Conservation (phyloP, 2,797 vertebrate species). For the Gambusia yucatana region DNA sequence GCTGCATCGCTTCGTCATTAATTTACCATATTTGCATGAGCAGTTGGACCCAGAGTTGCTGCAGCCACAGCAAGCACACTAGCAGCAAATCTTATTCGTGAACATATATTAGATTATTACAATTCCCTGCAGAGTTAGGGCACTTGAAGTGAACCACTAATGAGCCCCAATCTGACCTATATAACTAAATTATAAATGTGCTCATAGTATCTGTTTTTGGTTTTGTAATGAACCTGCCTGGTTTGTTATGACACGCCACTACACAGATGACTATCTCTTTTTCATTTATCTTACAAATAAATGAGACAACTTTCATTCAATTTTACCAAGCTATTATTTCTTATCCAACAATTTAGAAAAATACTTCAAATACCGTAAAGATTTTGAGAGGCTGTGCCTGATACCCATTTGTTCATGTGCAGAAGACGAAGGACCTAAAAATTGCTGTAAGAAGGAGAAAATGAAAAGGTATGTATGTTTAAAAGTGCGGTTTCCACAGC, state of each 20-base stretch:
- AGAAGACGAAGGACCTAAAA: conserved; percentile 15
- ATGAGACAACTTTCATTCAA: conserved; percentile 21
- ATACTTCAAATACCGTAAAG: background rate
- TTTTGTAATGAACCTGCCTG: conserved; percentile 49
- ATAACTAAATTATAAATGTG: conserved; percentile 61
- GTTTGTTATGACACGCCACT: conserved; percentile 31
- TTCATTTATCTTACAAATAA: conserved; percentile 43
- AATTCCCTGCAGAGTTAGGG: conserved; percentile 55
- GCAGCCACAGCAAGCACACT: conserved; percentile 31
- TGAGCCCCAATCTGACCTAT: conserved; percentile 70
- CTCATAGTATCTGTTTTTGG: conserved; percentile 38
- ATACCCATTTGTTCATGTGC: conserved; percentile 29
- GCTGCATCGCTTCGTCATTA: conserved; percentile 67
- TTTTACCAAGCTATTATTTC: conserved; percentile 4
- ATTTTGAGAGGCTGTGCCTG: conserved; percentile 5
- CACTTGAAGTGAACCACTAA: conserved; percentile 65
- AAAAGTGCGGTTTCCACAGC: conserved; percentile 23
- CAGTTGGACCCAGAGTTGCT: conserved; percentile 48
- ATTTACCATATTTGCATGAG: conserved; percentile 66
- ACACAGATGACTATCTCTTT: conserved; percentile 2
- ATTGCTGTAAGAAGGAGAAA: conserved; percentile 2
- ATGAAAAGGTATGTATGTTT: conserved; percentile 11
- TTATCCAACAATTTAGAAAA: conserved; percentile 28
- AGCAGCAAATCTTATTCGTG: conserved; percentile 60
- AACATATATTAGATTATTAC: conserved; percentile 62